Conservation (phyloP, 2,113 vertebrate species). For the Notothenia coriiceps region DNA sequence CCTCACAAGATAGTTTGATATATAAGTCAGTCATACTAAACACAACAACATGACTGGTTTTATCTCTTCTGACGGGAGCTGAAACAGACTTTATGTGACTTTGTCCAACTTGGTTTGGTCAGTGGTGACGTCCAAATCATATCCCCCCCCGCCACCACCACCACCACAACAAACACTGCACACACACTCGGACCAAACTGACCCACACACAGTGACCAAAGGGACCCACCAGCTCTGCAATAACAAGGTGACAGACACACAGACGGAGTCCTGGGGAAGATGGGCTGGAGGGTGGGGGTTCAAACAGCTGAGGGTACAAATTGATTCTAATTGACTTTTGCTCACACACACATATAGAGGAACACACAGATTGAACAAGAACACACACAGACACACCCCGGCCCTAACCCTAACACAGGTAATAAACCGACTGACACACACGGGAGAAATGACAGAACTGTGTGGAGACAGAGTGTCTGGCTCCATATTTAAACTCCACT, state of each 20-base stretch:
- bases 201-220: conserved; percentile 81
- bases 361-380: conserved; percentile 56
- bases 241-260: conserved; percentile 56
- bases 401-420: conserved; percentile 49
- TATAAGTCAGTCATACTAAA: no score
- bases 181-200: conserved; percentile 46
- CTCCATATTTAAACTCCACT: conserved; percentile 65
- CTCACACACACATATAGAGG: conserved; percentile 21
- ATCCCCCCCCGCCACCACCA: not conserved
- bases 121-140: not conserved
- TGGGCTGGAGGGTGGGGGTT: conserved; percentile 13
- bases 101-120: no score
- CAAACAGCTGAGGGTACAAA: conserved; percentile 84
- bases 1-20: no score
- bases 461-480: conserved; percentile 74
- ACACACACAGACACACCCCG: conserved; percentile 71
- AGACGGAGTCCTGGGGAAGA: conserved; percentile 36
- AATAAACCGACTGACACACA: conserved; percentile 53
- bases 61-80: no score
- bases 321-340: conserved; percentile 79
- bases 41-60: no score
- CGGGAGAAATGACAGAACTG: conserved; percentile 68
- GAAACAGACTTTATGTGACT: no score
- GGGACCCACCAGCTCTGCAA: conserved; percentile 65
- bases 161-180: conserved; percentile 11